Percentiles rank a stretch among this genome's conserved stretches.
Evolutionary conservation across 2,113 vertebrate species (phyloP).

Genomic region (Seriola quinqueradiata): DNA sequence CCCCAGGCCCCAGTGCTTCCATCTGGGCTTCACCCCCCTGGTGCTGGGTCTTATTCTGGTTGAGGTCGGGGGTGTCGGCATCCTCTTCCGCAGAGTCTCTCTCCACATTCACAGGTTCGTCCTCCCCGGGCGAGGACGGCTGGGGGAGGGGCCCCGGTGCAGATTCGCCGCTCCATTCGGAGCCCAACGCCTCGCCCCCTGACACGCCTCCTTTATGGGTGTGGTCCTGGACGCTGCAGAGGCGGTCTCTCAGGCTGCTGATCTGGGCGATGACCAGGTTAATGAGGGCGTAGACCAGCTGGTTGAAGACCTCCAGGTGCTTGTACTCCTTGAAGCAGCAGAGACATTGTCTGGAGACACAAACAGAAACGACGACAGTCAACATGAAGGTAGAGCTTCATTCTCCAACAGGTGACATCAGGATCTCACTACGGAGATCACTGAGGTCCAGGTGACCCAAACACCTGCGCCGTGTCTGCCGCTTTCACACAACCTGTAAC

Average conservation of each 20-base stretch:
- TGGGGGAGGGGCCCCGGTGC: slow-evolving; percentile 77
- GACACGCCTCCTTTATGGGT: slow-evolving; percentile 83
- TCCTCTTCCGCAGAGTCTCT: slow-evolving; percentile 91
- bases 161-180: slow-evolving; percentile 85
- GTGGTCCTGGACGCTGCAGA: slow-evolving; percentile 85
- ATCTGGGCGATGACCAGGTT: slow-evolving; percentile 98
- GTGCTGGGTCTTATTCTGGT: slow-evolving; percentile 59
- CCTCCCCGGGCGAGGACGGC: slow-evolving; percentile 81
- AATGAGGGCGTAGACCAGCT: slow-evolving; percentile 99
- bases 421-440: too few species aligned
- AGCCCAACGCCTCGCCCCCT: slow-evolving; percentile 79
- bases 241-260: slow-evolving; percentile 82
- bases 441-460: too few species aligned
- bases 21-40: slow-evolving; percentile 74
- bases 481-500: too few species aligned
- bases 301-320: slow-evolving; percentile 99
- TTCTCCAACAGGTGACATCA: not conserved
- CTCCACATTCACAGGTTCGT: slow-evolving; percentile 93
- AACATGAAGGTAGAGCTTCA: not conserved
- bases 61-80: slow-evolving; percentile 76
- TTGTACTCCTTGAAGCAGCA: slow-evolving; percentile 99
- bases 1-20: slow-evolving; percentile 79
- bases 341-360: slow-evolving; percentile 93
- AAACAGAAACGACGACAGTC: not conserved
- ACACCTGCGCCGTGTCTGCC: too few species aligned